Evolutionary conservation across 2,797 vertebrate species (phyloP).

Genomic region (Microcaecilia unicolor): DNA sequence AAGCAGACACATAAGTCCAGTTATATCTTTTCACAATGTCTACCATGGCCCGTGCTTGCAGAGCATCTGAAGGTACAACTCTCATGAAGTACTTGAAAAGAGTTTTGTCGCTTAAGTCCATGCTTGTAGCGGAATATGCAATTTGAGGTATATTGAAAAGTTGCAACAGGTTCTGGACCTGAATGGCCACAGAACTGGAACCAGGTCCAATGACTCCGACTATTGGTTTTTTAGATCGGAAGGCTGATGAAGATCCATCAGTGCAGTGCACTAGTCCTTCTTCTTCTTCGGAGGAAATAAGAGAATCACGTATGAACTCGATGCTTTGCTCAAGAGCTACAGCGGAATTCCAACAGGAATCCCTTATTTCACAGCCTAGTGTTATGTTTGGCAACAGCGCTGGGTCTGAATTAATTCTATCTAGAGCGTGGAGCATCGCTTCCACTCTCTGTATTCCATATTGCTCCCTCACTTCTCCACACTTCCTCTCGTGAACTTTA

Average conservation of each 20-base stretch:
- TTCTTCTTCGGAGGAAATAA: constrained; percentile 81
- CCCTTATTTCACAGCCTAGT: constrained; percentile 92
- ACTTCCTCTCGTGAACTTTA: constrained; percentile 96
- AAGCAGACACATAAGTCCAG: constrained; percentile 97
- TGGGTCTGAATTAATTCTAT: constrained; percentile 86
- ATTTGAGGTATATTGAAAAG: constrained; percentile 98
- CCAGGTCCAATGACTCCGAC: constrained; percentile 93
- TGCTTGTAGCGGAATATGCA: constrained; percentile 92
- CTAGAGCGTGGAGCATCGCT: constrained; percentile 93
- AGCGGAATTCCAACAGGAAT: constrained; percentile 96
- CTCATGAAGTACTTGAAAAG: constrained; percentile 97
- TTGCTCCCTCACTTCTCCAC: constrained; percentile 89
- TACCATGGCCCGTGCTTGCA: constrained; percentile 94
- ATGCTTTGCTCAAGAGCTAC: constrained; percentile 97
- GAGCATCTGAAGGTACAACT: constrained; percentile 93
- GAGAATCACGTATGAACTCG: constrained; percentile 91
- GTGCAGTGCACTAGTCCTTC: constrained; percentile 71
- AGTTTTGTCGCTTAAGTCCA: constrained; percentile 92
- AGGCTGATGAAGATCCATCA: constrained; percentile 74
- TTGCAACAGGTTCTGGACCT: constrained; percentile 93
- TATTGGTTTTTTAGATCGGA: constrained; percentile 85
- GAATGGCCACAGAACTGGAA: constrained; percentile 93
- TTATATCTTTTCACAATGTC: constrained; percentile 98
- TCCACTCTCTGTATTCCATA: constrained; percentile 97
- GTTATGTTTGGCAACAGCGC: constrained; percentile 84